phyloP scores from a whole-genome alignment of 2,797 vertebrate genomes.

The Lepilemur ruficaudatus region DNA sequence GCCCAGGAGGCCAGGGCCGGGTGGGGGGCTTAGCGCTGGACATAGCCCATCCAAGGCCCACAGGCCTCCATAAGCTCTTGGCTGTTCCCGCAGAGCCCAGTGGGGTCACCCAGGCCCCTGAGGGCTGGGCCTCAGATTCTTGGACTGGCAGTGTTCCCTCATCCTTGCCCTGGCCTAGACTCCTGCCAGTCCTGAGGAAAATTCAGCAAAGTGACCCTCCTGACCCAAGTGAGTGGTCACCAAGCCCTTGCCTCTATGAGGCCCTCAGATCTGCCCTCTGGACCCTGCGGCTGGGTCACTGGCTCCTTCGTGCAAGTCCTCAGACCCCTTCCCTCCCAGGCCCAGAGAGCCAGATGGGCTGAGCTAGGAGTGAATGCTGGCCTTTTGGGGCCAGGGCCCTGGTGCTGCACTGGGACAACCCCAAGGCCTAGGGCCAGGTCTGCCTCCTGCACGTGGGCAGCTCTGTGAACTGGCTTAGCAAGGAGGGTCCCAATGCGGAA shows the following conservation, averaged over 20 bases:
- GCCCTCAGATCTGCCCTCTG: background rate
- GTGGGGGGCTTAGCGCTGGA: background rate
- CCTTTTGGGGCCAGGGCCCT: background rate
- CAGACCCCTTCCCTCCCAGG: background rate
- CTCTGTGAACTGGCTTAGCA: too few species aligned
- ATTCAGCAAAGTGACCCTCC: background rate
- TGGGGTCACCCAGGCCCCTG: background rate
- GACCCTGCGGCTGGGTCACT: background rate
- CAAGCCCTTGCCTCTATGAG: background rate
- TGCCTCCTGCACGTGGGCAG: background rate
- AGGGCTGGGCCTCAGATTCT: background rate
- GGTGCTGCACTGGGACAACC: background rate
- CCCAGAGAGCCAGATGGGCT: too few species aligned
- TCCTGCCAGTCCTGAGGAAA: background rate
- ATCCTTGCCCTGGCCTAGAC: background rate
- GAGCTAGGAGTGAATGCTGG: too few species aligned
- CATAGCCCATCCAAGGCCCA: background rate
- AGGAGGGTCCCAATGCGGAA: background rate
- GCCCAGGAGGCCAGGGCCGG: background rate
- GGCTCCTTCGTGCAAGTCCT: too few species aligned
- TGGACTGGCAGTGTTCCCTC: background rate
- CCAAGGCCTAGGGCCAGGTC: accelerated
- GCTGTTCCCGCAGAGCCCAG: background rate
- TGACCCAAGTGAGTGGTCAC: background rate
- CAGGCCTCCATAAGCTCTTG: background rate